Conservation (phyloP, 2,797 vertebrate genomes). For the Liasis olivaceus region DNA sequence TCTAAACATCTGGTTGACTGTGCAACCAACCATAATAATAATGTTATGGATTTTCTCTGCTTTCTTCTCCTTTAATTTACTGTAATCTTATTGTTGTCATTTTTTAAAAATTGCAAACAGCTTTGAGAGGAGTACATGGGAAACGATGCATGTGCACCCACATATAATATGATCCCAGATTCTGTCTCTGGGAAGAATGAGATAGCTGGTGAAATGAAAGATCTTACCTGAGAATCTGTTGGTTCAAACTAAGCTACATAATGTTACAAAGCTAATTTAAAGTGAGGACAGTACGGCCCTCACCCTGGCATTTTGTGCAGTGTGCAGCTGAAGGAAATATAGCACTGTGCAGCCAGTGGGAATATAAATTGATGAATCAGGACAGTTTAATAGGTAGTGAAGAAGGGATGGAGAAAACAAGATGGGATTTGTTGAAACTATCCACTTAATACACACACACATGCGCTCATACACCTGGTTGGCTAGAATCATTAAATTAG, state of each 20-base stretch:
- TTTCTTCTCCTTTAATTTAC: not conserved
- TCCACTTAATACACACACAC: not conserved
- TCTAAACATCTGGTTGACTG: too few relatives aligned
- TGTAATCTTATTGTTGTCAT: not conserved
- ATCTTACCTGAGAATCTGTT: not conserved
- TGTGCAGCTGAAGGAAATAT: not conserved
- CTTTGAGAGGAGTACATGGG: not conserved
- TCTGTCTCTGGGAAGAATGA: not conserved
- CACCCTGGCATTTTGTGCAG: too few relatives aligned
- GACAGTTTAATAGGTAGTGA: not conserved
- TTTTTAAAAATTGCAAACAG: not conserved
- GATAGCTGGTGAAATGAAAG: not conserved
- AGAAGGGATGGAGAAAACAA: not conserved
- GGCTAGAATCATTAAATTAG: not conserved
- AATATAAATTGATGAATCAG: not conserved
- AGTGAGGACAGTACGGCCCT: not conserved
- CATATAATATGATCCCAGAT: not conserved
- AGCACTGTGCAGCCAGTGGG: not conserved
- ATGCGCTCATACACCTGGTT: too few relatives aligned
- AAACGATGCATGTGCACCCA: not conserved
- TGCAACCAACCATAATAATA: too few relatives aligned
- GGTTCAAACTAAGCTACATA: not conserved
- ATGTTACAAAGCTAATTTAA: not conserved
- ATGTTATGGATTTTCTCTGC: not conserved
- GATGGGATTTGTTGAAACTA: not conserved